Conservation (phyloP, 2,888 invertebrate genomes). For the Odontothrips loti region DNA sequence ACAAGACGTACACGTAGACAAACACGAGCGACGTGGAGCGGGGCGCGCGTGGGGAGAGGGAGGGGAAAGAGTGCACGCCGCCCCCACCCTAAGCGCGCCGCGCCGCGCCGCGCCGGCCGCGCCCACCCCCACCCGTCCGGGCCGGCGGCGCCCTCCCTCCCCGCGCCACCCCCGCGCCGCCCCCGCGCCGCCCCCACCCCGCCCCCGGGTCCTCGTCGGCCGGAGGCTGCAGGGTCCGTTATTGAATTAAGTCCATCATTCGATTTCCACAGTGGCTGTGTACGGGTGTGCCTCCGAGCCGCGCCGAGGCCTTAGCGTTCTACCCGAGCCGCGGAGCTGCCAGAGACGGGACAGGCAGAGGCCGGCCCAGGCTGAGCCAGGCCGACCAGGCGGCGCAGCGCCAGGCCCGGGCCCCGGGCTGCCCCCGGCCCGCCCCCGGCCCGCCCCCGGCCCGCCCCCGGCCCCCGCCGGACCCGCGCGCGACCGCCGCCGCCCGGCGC, state of each 20-base stretch:
- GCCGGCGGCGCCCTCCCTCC: not conserved
- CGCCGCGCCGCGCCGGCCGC: not conserved
- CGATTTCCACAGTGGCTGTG: constrained; percentile 22
- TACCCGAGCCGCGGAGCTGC: no score
- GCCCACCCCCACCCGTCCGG: not conserved
- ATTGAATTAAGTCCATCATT: constrained; percentile 25
- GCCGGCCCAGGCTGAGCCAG: not conserved
- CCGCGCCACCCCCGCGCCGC: not conserved
- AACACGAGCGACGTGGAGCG: no score
- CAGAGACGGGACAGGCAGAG: no score
- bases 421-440: constrained; percentile 13
- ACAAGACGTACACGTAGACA: no score
- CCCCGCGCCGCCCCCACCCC: constrained; percentile 6
- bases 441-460: not conserved
- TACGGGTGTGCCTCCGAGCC: constrained; percentile 2
- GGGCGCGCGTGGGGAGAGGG: no score
- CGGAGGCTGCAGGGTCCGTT: not conserved
- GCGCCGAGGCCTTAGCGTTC: no score
- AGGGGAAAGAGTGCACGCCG: not conserved
- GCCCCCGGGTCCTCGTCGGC: not conserved
- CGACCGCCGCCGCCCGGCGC: no score
- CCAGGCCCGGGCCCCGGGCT: not conserved
- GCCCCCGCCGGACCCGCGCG: not conserved
- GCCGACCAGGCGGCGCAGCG: not conserved
- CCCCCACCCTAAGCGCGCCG: not conserved